Evolutionary conservation across 2,888 invertebrate genomes (phyloP).

Genomic region (Tetrapedia diversipes): DNA sequence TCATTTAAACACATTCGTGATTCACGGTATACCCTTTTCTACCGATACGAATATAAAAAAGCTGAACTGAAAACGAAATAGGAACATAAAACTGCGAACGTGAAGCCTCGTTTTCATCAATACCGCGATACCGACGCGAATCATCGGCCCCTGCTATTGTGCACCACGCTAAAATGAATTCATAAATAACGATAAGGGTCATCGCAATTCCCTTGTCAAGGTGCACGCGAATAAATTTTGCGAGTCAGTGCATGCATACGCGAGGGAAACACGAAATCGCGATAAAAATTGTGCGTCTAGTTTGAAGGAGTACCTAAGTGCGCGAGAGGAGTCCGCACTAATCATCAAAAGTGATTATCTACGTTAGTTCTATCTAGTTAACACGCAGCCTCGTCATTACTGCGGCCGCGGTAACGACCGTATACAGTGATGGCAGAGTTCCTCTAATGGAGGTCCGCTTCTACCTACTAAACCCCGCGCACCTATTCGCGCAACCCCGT

Average conservation of each 20-base stretch:
- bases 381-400: conserved; percentile 70
- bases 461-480: conserved; percentile 66
- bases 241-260: not conserved
- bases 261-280: not conserved
- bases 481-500: conserved; percentile 69
- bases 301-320: too few species aligned
- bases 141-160: too few species aligned
- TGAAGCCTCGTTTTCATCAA: too few species aligned
- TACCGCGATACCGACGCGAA: too few species aligned
- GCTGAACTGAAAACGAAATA: too few species aligned
- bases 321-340: conserved; percentile 19
- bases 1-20: too few species aligned
- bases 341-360: conserved; percentile 48
- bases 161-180: not conserved
- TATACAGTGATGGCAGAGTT: conserved; percentile 66
- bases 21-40: too few species aligned
- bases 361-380: conserved; percentile 54
- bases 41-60: too few species aligned
- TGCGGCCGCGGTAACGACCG: conserved; percentile 67
- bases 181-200: not conserved
- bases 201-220: too few species aligned
- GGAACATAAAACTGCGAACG: too few species aligned
- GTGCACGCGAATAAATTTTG: too few species aligned
- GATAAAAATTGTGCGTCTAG: not conserved
- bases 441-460: conserved; percentile 74